These are phyloP conservation scores for Columba guinea DNA, from an alignment of 2,797 vertebrate species.

Conservation along the genomic window DNA sequence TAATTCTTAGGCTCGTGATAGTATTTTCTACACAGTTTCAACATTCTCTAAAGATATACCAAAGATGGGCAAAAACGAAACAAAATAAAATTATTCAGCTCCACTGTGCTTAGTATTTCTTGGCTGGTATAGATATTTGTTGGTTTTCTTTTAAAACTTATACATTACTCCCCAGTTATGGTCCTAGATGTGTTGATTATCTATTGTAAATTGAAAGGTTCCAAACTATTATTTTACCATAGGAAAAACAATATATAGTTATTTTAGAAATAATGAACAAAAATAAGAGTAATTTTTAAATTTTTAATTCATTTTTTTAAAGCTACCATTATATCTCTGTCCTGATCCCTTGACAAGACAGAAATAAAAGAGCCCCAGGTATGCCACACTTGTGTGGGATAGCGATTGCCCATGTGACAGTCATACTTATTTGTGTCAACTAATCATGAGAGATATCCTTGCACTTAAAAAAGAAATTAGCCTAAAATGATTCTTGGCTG, in stretches of 20 bases:
- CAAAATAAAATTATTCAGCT: not conserved
- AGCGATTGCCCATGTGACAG: not conserved
- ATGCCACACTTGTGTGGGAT: not conserved
- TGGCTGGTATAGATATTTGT: not conserved
- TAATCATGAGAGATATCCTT: not conserved
- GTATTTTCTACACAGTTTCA: not conserved
- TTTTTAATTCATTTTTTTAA: not conserved
- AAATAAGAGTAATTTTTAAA: not conserved
- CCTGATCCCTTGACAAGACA: not conserved
- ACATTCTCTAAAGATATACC: not conserved
- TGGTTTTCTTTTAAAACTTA: not conserved
- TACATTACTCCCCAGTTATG: not conserved
- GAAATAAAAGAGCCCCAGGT: not conserved
- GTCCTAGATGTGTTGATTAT: not conserved
- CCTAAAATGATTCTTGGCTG: not conserved
- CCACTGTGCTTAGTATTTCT: not conserved
- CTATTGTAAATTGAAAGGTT: not conserved
- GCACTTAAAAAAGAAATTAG: not conserved
- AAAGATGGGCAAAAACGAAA: not conserved
- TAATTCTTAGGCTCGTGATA: not conserved
- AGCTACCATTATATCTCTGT: not conserved
- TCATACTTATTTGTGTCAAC: not conserved
- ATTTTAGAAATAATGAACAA: not conserved
- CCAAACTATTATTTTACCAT: not conserved
- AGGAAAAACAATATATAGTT: fast-evolving